Conservation (phyloP, 2,797 vertebrate genomes). For the Brachyalestes nurse region DNA sequence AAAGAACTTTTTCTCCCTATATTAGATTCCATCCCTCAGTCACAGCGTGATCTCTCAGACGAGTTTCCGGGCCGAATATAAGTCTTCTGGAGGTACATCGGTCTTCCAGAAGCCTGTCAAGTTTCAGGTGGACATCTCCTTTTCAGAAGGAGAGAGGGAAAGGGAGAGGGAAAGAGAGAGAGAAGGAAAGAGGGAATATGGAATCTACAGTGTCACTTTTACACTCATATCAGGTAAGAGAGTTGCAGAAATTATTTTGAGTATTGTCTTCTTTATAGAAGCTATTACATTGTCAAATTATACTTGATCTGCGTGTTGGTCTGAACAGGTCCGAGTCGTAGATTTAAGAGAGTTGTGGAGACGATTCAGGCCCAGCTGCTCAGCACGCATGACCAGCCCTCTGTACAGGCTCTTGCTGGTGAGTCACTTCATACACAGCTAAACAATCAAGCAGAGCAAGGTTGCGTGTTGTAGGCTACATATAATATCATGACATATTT, state of each 20-base stretch:
- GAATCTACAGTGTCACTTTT: constrained; percentile 94
- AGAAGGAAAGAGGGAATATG: constrained; percentile 74
- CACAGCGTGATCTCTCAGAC: constrained; percentile 54
- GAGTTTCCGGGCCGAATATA: constrained; percentile 68
- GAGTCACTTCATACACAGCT: constrained; percentile 51
- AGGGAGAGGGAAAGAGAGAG: constrained; percentile 45
- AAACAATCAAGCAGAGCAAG: not conserved
- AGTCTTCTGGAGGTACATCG: constrained; percentile 76
- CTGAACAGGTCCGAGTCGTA: constrained; percentile 87
- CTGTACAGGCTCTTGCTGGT: constrained; percentile 90
- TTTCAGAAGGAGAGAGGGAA: constrained; percentile 63
- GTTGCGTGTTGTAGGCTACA: too few relatives aligned
- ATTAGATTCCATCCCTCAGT: constrained; percentile 66
- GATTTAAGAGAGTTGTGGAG: constrained; percentile 93
- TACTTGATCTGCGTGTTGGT: constrained; percentile 10
- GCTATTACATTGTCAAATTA: not conserved
- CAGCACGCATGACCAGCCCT: constrained; percentile 91
- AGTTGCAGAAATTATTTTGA: constrained; percentile 1
- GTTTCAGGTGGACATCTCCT: constrained; percentile 83
- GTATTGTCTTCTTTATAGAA: not conserved
- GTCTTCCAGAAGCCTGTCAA: constrained; percentile 87
- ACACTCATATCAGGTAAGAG: constrained; percentile 89
- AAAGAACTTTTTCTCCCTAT: constrained; percentile 35
- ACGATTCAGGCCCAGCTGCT: constrained; percentile 93
- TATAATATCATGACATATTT: too few relatives aligned